Conservation (phyloP, 2,888 invertebrate species). For the Diarsia dahlii region DNA sequence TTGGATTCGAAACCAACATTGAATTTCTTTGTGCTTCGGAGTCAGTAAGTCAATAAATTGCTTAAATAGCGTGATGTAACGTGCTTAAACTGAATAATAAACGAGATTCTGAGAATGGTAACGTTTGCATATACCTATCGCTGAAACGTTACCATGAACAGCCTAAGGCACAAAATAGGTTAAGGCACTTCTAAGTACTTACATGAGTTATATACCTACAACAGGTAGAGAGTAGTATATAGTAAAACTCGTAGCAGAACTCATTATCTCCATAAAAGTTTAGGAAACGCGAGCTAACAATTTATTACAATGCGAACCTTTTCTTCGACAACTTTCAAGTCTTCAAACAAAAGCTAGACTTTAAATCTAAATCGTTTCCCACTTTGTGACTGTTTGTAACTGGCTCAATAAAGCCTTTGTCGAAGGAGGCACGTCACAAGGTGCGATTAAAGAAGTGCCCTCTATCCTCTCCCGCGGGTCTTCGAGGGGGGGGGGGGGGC, state of each 20-base stretch:
- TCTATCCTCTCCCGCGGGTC: conserved; percentile 56
- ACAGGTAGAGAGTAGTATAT: neutral
- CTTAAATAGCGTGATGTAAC: neutral
- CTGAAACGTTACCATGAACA: neutral
- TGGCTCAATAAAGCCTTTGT: conserved; percentile 61
- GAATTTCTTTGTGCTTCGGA: no score
- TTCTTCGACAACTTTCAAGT: neutral
- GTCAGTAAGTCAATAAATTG: neutral
- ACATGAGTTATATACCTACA: neutral
- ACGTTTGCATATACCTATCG: neutral
- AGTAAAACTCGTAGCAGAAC: neutral
- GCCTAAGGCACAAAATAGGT: neutral
- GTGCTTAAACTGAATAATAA: neutral
- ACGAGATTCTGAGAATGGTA: neutral
- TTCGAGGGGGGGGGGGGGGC: conserved; percentile 15
- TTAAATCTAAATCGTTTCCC: conserved; percentile 61
- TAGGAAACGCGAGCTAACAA: neutral
- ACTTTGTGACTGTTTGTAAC: conserved; percentile 49
- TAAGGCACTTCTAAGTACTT: neutral
- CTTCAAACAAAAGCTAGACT: conserved; percentile 44
- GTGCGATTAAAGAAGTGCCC: conserved; percentile 70
- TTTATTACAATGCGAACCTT: neutral
- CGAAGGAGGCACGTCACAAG: conserved; percentile 59
- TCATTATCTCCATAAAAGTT: neutral
- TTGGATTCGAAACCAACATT: neutral